Percentiles rank a stretch among this genome's conserved stretches.
Conservation (phyloP, 2,888 invertebrate species). For the Spilosoma lubricipeda region DNA sequence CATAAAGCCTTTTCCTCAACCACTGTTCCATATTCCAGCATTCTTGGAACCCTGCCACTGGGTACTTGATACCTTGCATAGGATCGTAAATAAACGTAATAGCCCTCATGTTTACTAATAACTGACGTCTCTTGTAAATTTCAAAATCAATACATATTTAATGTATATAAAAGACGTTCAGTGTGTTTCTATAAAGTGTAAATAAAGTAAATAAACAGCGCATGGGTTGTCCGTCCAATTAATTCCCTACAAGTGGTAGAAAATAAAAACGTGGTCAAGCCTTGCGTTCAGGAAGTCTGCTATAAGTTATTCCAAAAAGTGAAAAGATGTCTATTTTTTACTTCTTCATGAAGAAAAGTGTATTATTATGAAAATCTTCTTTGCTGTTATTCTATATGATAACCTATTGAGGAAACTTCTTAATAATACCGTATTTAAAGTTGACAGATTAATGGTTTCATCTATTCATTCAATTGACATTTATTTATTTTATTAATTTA, state of each 20-base stretch:
- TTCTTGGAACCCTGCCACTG: conserved; percentile 51
- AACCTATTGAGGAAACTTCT: background rate
- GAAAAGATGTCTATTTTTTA: too few species aligned
- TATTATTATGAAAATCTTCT: too few species aligned
- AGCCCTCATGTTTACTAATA: conserved; percentile 10
- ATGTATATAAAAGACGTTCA: background rate
- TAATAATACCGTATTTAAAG: background rate
- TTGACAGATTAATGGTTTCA: background rate
- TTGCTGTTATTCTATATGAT: background rate
- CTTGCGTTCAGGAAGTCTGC: background rate
- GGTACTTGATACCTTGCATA: conserved; percentile 5
- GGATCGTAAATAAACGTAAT: conserved; percentile 20
- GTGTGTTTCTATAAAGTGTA: background rate
- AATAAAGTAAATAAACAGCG: background rate
- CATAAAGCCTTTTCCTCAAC: conserved; percentile 35
- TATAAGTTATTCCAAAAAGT: background rate
- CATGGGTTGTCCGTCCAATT: background rate
- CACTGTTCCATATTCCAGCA: conserved; percentile 46
- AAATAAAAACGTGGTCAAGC: background rate
- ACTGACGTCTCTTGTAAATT: conserved; percentile 25
- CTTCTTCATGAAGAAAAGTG: too few species aligned
- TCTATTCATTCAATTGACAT: too few species aligned
- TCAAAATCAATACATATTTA: conserved; percentile 13
- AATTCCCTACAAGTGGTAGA: background rate
- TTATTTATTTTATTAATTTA: too few species aligned